Percentiles rank a stretch among this genome's conserved stretches.
Conservation (phyloP, 2,888 invertebrate genomes). For the Priocnemis perturbator region DNA sequence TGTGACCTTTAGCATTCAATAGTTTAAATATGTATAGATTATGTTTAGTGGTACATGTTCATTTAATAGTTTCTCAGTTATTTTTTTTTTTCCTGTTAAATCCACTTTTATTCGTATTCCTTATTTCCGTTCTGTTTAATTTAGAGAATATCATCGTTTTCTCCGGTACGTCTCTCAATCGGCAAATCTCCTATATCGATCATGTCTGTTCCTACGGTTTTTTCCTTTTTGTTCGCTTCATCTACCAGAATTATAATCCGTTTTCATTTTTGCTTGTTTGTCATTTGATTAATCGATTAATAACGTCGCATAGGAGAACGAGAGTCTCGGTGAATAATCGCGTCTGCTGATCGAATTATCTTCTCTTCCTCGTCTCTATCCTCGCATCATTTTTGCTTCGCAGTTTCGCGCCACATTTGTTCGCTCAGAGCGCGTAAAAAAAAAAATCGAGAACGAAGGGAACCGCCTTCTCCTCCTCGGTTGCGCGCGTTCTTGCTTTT, state of each 20-base stretch:
- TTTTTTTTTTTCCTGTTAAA: background rate
- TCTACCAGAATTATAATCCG: too few relatives aligned
- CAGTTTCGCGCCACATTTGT: background rate
- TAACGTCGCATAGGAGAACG: too few relatives aligned
- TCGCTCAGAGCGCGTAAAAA: background rate
- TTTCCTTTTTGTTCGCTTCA: slow-evolving; percentile 20
- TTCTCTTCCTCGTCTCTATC: background rate
- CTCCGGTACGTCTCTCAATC: slow-evolving; percentile 21
- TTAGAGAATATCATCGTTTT: slow-evolving; percentile 51
- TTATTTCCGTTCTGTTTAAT: slow-evolving; percentile 40
- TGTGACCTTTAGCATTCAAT: slow-evolving; percentile 70
- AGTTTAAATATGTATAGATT: slow-evolving; percentile 74
- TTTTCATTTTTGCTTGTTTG: too few relatives aligned
- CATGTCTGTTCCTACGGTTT: slow-evolving; percentile 13
- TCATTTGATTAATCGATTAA: too few relatives aligned
- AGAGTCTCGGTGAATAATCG: too few relatives aligned
- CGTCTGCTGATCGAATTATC: background rate
- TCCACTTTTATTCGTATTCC: slow-evolving; percentile 36
- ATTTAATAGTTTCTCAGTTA: slow-evolving; percentile 42
- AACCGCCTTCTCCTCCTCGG: too few relatives aligned
- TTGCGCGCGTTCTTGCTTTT: too few relatives aligned
- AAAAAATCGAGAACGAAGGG: too few relatives aligned
- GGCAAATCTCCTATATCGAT: slow-evolving; percentile 15
- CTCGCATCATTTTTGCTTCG: slow-evolving; percentile 1
- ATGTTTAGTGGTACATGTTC: slow-evolving; percentile 72